phyloP scores from a whole-genome alignment of 2,113 vertebrate species.

The Panthera uncia region DNA sequence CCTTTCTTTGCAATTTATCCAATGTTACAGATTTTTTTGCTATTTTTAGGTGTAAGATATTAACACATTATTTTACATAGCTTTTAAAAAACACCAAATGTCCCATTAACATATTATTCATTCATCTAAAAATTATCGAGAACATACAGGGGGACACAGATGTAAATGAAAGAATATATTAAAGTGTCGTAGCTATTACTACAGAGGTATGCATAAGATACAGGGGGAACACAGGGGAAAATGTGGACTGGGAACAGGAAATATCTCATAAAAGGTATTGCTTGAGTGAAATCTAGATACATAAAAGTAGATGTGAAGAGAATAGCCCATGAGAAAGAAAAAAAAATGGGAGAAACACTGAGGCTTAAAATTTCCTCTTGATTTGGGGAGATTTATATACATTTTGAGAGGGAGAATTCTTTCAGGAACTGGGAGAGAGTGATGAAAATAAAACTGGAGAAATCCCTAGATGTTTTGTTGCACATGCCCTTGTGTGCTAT shows the following conservation, averaged over 20 bases:
- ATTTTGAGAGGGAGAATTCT: background rate
- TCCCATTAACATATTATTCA: background rate
- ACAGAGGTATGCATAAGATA: accelerated
- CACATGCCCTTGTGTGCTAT: background rate
- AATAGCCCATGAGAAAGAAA: background rate
- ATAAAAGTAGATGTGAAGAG: background rate
- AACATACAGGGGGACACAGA: background rate
- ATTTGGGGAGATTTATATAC: background rate
- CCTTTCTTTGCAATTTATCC: background rate
- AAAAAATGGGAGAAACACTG: background rate
- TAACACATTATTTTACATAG: background rate
- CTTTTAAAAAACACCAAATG: background rate
- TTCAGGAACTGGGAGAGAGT: background rate
- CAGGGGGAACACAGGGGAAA: background rate
- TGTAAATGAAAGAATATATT: background rate
- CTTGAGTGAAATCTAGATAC: background rate
- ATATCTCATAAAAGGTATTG: background rate
- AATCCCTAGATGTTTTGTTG: background rate
- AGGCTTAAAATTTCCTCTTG: background rate
- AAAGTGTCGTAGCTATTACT: too few relatives aligned
- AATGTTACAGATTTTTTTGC: background rate
- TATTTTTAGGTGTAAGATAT: background rate
- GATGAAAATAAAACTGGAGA: background rate
- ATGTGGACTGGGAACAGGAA: background rate
- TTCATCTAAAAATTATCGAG: background rate